Conservation (phyloP, 2,888 invertebrate species). For the Drosophila paracracens region DNA sequence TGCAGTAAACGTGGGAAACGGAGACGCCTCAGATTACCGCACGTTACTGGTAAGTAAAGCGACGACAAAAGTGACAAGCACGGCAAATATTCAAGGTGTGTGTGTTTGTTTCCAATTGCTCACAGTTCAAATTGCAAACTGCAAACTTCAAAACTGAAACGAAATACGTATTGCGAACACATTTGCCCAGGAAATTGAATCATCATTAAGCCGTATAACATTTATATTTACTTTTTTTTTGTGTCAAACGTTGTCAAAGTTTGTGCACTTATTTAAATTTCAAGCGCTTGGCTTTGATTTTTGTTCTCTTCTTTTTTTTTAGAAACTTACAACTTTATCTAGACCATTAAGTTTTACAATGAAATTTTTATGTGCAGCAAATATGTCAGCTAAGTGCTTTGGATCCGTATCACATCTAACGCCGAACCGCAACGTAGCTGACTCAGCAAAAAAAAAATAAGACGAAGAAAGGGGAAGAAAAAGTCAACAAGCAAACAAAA, state of each 20-base stretch:
- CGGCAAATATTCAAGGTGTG: conserved; percentile 71
- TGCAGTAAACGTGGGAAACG: conserved; percentile 68
- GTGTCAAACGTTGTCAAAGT: conserved; percentile 13
- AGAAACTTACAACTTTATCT: conserved; percentile 67
- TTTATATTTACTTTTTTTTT: conserved; percentile 9
- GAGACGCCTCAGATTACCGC: conserved; percentile 73
- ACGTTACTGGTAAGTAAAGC: conserved; percentile 27
- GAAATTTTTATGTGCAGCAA: conserved; percentile 68
- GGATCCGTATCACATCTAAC: conserved; percentile 64
- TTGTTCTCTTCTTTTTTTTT: neutral
- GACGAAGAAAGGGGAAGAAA: conserved; percentile 30
- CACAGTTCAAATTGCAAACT: conserved; percentile 64
- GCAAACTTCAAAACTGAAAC: conserved; percentile 34
- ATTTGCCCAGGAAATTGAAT: conserved; percentile 65
- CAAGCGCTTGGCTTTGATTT: conserved; percentile 26
- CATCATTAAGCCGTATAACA: conserved; percentile 53
- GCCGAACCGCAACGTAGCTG: conserved; percentile 51
- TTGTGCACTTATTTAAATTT: conserved; percentile 63
- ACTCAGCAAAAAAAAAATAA: conserved; percentile 64
- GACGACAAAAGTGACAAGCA: conserved; percentile 54
- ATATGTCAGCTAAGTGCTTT: conserved; percentile 75
- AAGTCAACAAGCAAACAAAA: conserved; percentile 76
- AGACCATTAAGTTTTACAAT: conserved; percentile 75
- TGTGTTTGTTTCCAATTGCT: conserved; percentile 14
- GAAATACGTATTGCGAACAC: conserved; percentile 51